Evolutionary conservation across 2,113 vertebrate genomes (phyloP), one percentile per base, ranked within the genome.

Genomic region (Sinocyclocheilus maitianheensis): DNA sequence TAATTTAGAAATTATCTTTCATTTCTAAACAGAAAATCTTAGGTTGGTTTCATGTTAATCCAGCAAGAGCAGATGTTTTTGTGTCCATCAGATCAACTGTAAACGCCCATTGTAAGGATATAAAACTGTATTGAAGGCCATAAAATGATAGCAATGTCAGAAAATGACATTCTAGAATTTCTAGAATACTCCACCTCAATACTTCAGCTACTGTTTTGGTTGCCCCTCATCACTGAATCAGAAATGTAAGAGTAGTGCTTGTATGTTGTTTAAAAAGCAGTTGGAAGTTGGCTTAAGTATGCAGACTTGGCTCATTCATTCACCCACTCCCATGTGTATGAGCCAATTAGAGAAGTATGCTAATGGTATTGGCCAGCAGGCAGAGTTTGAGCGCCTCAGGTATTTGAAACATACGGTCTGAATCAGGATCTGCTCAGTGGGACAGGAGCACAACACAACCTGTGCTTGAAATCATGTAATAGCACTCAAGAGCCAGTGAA

Each of bases 331-430:
- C 88, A 85, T 91, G 87, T 89, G 85, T 72, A 81, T 75, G 69
- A 62, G 85, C 30, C 85, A 91, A 94, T 95, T 94, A 94, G 92
- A 92, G 91, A 93, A 89, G 92, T 93, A 92, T 93, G 90, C 93
- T 90, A 84, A 91, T 0, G 85, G 94, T 94, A 93, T 87, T 0
- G 71, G 63, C 90, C 93, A 93, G 94, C 92, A 1, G 0, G 51
- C 18, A 22, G 1, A 90, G 90, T 93, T 67, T 0, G 75, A 69
- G 80, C 6, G 26, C 84, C 89, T 90, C 92, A 90, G 93, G 94
- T 94, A 93, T 86, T 79, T 90, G 89, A 93, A 93, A 93, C 94
- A 94, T 93, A 92, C 95, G 93, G 93, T 92, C 91, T 78, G 84
- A 94, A 94, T 96, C 94, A 94, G 75, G 8, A 84, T 86, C 79